Evolutionary conservation across 2,888 invertebrate genomes (phyloP), one percentile per base, ranked within the genome.

Genomic region (Philereme transversata): DNA sequence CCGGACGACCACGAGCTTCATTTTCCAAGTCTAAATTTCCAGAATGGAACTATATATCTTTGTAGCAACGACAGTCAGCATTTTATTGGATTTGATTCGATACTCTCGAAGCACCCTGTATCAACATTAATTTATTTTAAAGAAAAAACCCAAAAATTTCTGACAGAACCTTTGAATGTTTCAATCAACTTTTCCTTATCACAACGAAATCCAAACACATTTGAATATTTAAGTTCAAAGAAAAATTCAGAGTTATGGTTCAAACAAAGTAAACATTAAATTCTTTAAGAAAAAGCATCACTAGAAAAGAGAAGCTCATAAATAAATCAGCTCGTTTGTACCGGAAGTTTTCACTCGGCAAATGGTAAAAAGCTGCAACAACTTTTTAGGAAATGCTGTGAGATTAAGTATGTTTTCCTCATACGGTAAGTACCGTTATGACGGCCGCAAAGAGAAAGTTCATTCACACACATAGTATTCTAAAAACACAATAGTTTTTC

Each of bases 261-360:
- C 33, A 50, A 50, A 51, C 33, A 33, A 41, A 51, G 41, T 51
- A 51, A 51, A 33, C 34, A 43, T 41, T 9, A 52, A 51, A 67
- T 54, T 53, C 41, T 64, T 62, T 49, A 57, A 65, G 58, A 63
- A 67, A 67, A 65, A 63, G 58, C 60, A 65, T 69, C 63, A 64
- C 69, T 60, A 57, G 62, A 66, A 69, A 57, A 57, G 51, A 60
- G 61, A 69, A 65, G 55, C 65, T 69, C 69, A 69, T 76, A 71
- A 73, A 74, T 74, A 77, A 74, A 74, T 72, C 72, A 70, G 60
- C 51, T 65, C 66, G 68, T 70, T 74, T 69, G 65, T 65, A 67
- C 61, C 51, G 61, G 51, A 74, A 72, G 68, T 69, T 74, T 75
- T 70, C 60, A 66, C 67, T 69, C 57, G 46, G 43, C 52, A 52